Percentiles rank a stretch among this genome's conserved stretches.
phyloP scores from a whole-genome alignment of 2,113 vertebrate genomes.

The Chlorodrepanis virens region DNA sequence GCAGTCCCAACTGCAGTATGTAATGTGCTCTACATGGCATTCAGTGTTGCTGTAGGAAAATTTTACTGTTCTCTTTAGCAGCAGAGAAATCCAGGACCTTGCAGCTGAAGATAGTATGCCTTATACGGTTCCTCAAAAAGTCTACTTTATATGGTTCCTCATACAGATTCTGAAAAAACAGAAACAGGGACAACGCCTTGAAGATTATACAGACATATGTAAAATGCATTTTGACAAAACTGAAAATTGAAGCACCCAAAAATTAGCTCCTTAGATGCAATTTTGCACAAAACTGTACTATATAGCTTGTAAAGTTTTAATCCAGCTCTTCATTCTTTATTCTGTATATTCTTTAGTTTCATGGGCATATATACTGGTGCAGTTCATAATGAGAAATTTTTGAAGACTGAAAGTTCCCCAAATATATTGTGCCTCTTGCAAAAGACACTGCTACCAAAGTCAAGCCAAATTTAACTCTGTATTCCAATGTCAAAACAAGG shows the following conservation, averaged over 20 bases:
- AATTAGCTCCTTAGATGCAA: not conserved
- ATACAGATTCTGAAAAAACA: not conserved
- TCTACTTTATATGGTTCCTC: not conserved
- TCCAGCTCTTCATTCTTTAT: not conserved
- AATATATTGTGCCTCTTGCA: not conserved
- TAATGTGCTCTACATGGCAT: not conserved
- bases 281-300: not conserved
- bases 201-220: not conserved
- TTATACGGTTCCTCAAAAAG: not conserved
- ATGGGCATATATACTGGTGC: not conserved
- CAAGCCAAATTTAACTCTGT: not conserved
- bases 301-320: not conserved
- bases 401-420: not conserved
- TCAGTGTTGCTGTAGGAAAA: not conserved
- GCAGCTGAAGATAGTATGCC: not conserved
- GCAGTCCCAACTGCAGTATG: not conserved
- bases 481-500: not conserved
- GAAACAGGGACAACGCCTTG: rapidly evolving
- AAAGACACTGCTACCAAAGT: not conserved
- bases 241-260: not conserved
- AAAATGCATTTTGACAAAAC: not conserved
- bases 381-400: not conserved
- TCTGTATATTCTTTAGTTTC: not conserved
- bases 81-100: not conserved
- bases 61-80: not conserved